Percentiles rank a stretch among this genome's conserved stretches.
Evolutionary conservation across 64 coral and sea anemone genomes (phyloP).

Genomic region (Dendrophyllia cribrosa): DNA sequence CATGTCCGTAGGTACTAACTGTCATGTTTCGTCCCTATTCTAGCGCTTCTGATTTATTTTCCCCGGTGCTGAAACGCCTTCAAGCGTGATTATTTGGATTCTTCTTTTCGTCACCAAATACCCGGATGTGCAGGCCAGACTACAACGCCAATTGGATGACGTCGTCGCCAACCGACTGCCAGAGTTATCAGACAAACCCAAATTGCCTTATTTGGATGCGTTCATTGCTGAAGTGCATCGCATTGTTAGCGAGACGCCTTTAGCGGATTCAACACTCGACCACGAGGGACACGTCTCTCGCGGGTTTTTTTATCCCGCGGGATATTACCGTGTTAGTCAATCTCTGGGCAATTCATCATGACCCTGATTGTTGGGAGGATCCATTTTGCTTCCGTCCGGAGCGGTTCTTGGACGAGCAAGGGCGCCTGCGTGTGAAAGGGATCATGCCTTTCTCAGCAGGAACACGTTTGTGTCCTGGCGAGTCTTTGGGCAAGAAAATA

Average conservation of each 20-base stretch:
- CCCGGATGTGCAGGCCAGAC: constrained; percentile 50
- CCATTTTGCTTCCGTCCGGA: constrained; percentile 71
- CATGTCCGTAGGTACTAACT: background rate
- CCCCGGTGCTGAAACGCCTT: constrained; percentile 1
- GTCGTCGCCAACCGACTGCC: constrained; percentile 24
- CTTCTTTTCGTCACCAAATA: constrained; percentile 38
- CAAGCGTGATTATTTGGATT: constrained; percentile 27
- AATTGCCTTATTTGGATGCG: constrained; percentile 73
- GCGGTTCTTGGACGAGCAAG: constrained; percentile 72
- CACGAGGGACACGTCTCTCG: constrained; percentile 58
- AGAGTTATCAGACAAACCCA: constrained; percentile 30
- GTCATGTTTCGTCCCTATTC: constrained; percentile 12
- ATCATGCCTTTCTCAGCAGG: constrained; percentile 62
- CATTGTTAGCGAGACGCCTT: constrained; percentile 8
- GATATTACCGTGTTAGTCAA: constrained; percentile 71
- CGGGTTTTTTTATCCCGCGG: constrained; percentile 64
- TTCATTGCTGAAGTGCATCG: constrained; percentile 67
- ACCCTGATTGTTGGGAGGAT: constrained; percentile 70
- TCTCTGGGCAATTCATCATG: constrained; percentile 77
- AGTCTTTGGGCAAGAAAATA: constrained; percentile 37
- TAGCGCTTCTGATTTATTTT: constrained; percentile 45
- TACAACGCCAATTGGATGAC: constrained; percentile 48
- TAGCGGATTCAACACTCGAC: constrained; percentile 51
- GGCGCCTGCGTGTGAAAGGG: background rate
- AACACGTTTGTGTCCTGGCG: constrained; percentile 70